These are phyloP conservation scores for Dugesia japonica DNA, from an alignment of 2,888 invertebrate genomes.

Conservation along the genomic window DNA sequence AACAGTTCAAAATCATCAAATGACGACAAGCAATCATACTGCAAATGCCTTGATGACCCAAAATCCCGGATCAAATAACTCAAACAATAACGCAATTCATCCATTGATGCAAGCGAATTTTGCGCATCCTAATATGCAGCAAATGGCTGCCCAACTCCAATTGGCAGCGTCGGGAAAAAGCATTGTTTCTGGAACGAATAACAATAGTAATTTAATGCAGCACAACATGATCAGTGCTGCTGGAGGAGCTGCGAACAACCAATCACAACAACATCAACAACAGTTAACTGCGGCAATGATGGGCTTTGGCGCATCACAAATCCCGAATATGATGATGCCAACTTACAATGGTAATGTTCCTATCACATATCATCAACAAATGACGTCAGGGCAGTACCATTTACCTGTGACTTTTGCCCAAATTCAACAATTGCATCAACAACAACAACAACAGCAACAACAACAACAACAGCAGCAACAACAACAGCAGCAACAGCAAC, in stretches of 20 bases:
- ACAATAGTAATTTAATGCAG: neutral
- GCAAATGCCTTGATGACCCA: slow-evolving; percentile 11
- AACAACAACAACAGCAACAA: slow-evolving; percentile 10
- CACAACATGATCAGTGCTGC: neutral
- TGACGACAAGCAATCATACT: slow-evolving; percentile 14
- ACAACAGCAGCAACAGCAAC: slow-evolving; percentile 7
- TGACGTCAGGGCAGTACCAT: neutral
- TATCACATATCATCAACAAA: slow-evolving; percentile 15
- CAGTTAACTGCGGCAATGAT: slow-evolving; percentile 3
- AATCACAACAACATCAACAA: neutral
- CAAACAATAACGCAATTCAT: slow-evolving; percentile 7
- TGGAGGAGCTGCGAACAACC: neutral
- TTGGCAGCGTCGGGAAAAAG: neutral
- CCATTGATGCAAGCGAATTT: slow-evolving; percentile 1
- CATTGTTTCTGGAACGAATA: neutral
- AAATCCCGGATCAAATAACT: neutral
- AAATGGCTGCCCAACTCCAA: neutral
- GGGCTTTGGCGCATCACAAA: neutral
- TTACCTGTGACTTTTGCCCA: slow-evolving; percentile 1
- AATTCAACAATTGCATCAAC: neutral
- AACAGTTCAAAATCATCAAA: slow-evolving; percentile 5
- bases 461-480: slow-evolving; percentile 9
- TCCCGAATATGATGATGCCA: slow-evolving; percentile 15
- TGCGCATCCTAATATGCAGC: slow-evolving; percentile 5
- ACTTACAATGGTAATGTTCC: slow-evolving; percentile 14